Evolutionary conservation across 2,113 vertebrate genomes (phyloP), one percentile per base, ranked within the genome.

Genomic region (Semnornis frantzii): DNA sequence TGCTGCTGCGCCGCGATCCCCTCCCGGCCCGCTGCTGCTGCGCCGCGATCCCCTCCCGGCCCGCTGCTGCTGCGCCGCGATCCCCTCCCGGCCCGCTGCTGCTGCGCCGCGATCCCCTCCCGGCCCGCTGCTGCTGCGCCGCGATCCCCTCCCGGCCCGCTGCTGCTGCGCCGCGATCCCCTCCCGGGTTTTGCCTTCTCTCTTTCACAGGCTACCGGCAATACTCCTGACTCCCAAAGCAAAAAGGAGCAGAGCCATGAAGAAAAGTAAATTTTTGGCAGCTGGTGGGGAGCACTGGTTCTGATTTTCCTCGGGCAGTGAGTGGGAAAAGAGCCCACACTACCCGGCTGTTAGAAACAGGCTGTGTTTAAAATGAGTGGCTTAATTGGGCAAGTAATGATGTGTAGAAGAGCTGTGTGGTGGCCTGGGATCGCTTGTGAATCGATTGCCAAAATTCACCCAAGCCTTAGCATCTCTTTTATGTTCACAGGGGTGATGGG

Each of bases 401-500:
- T 91, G 74, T 90, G 89, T 48, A 48, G 92, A 92, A 59, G 17
- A 89, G 87, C 87, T 82, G 70, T 8, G 58, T 8, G 65, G 90
- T 87, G 88, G 90, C 80, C 60, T 19, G 19, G 93, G 87, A 96
- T 59, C 58, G 52, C 82, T 85, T 79, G 46, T 2, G 12, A 62
- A 74, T 77, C 65, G 92, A 85, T 81, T 94, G 76, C 85, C 81
- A 90, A 88, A 91, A 74, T 37, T 39, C 94, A 95, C 28, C 64
- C 81, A 54, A 91, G 87, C 82, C 64, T 97, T 25, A 91, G 70
- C 79, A 42, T 79, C 79, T 89, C 87, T 91, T 97, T 78, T 96
- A 37, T 96, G 46, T 97, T 94, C 79, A 82, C 98, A 99, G 99
- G 99, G 95, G 98, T 99, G 85, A 99, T 99, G 99, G 99, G 99